Evolutionary conservation across 2,113 vertebrate species (phyloP).

Genomic region (Dermatemys mawii): DNA sequence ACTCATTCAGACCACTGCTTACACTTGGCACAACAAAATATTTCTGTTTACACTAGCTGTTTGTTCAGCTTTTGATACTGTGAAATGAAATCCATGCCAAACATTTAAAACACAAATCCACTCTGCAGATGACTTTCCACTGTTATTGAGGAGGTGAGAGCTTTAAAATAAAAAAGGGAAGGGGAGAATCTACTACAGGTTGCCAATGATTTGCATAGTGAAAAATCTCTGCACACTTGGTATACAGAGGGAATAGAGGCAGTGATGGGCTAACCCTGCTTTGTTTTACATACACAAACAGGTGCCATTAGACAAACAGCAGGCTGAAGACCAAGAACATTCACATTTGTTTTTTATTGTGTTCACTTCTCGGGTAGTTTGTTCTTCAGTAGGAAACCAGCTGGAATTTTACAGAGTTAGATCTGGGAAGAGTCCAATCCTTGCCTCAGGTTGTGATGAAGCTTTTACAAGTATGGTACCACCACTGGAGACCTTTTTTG

Average conservation of each 20-base stretch:
- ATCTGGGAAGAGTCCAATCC: neutral
- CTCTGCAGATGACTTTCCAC: neutral
- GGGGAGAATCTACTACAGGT: neutral
- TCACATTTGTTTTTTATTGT: neutral
- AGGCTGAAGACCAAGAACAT: neutral
- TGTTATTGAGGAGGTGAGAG: neutral
- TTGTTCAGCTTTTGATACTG: neutral
- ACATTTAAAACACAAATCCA: neutral
- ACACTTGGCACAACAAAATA: neutral
- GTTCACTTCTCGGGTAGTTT: neutral
- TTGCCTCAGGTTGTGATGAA: neutral
- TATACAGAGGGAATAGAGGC: neutral
- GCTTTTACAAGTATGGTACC: neutral
- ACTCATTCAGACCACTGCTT: neutral
- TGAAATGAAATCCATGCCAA: neutral
- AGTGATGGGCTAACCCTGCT: accelerated
- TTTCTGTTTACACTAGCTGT: neutral
- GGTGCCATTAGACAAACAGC: neutral
- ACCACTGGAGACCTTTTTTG: no score
- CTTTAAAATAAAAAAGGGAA: neutral
- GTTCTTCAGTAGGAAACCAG: neutral
- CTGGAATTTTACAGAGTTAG: neutral
- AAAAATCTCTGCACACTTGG: neutral
- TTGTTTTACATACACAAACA: neutral
- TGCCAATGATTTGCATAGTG: accelerated